phyloP scores from a whole-genome alignment of 2,797 vertebrate species.

The Hozukius guyotensis region DNA sequence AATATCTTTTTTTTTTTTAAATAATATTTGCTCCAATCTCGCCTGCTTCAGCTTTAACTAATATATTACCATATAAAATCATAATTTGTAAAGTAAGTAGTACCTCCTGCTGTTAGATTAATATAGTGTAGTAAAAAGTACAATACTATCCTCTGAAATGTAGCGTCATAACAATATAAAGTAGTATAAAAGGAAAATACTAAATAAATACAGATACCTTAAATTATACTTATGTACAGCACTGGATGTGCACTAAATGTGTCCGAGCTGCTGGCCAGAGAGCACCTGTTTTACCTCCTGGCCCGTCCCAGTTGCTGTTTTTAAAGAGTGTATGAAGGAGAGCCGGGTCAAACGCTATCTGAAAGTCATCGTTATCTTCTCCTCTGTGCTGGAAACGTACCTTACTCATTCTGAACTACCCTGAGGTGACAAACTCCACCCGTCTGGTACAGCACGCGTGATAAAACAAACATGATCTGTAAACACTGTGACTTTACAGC shows the following conservation, averaged over 20 bases:
- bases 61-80: too few relatives aligned
- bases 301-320: not conserved
- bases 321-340: not conserved
- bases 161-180: not conserved
- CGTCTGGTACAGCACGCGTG: not conserved
- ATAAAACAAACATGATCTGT: constrained; percentile 2
- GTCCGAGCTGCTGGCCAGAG: not conserved
- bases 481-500: not conserved
- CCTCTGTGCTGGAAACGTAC: not conserved
- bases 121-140: too few relatives aligned
- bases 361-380: not conserved
- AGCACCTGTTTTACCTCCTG: not conserved
- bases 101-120: too few relatives aligned
- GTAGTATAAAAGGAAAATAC: not conserved
- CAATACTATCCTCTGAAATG: too few relatives aligned
- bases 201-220: not conserved
- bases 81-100: too few relatives aligned
- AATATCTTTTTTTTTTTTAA: too few relatives aligned
- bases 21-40: too few relatives aligned
- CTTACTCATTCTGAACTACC: not conserved
- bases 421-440: constrained; percentile 8
- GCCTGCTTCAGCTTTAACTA: too few relatives aligned
- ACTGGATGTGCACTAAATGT: not conserved
- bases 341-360: not conserved
- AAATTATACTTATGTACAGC: not conserved